These are phyloP conservation scores for Sebastes kiyomatsui DNA, from an alignment of 2,797 vertebrate genomes.

Conservation along the genomic window DNA sequence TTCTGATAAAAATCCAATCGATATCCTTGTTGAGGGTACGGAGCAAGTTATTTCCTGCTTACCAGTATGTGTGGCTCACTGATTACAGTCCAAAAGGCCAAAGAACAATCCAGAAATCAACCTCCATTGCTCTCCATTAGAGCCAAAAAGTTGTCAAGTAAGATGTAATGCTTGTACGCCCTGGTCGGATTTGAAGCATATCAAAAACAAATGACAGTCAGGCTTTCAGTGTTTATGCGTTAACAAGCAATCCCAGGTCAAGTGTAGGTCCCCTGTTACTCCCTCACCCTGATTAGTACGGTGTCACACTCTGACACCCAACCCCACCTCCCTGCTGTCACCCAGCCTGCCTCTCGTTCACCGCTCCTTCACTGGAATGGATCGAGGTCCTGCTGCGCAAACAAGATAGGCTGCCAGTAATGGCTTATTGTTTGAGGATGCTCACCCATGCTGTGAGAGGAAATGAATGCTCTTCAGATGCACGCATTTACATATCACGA, in stretches of 20 bases:
- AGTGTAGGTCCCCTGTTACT: conserved; percentile 7
- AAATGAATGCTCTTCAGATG: conserved; percentile 52
- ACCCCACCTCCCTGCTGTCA: conserved; percentile 23
- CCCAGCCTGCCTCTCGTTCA: conserved; percentile 36
- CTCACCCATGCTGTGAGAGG: conserved; percentile 42
- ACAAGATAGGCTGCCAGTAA: conserved; percentile 60
- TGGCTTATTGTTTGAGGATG: conserved; percentile 59
- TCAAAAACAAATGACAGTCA: not conserved
- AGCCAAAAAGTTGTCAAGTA: not conserved
- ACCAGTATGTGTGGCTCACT: not conserved
- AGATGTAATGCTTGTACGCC: not conserved
- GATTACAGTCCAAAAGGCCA: not conserved
- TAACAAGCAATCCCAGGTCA: conserved; percentile 21
- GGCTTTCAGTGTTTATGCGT: not conserved
- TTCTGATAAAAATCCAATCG: not conserved
- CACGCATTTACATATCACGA: conserved; percentile 43
- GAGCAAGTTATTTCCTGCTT: conserved; percentile 1
- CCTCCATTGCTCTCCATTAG: not conserved
- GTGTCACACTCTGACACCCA: conserved; percentile 33
- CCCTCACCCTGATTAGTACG: conserved; percentile 20
- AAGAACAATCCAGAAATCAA: not conserved
- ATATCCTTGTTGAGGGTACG: not conserved
- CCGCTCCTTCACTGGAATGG: conserved; percentile 40
- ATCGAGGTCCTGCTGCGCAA: conserved; percentile 55
- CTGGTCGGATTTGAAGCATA: not conserved